These are phyloP conservation scores for Malurus elegans DNA, from an alignment of 2,113 vertebrate species.

Conservation along the genomic window DNA sequence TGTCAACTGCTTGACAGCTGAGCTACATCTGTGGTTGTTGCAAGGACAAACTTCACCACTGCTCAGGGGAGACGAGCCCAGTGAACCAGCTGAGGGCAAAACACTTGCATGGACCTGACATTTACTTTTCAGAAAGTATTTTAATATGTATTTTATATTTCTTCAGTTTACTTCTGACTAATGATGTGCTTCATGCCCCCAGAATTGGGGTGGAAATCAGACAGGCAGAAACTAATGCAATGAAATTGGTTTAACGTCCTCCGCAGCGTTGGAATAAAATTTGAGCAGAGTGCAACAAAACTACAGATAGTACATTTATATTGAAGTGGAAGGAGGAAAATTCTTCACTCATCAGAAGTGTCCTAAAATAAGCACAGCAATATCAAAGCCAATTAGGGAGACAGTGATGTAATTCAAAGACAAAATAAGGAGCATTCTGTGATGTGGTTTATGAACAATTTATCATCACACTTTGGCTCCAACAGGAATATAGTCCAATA, in stretches of 20 bases:
- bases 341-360: neutral
- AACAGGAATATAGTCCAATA: neutral
- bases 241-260: slow-evolving; percentile 33
- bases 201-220: slow-evolving; percentile 8
- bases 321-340: neutral
- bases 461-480: neutral
- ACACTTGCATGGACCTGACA: neutral
- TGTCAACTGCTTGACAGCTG: neutral
- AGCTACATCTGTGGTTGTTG: neutral
- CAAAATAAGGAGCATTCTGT: neutral
- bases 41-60: neutral
- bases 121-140: neutral
- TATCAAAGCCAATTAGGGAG: slow-evolving; percentile 29
- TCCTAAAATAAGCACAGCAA: slow-evolving; percentile 23
- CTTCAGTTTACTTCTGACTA: slow-evolving; percentile 20
- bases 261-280: neutral
- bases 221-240: slow-evolving; percentile 20
- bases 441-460: neutral
- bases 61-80: neutral
- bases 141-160: slow-evolving; percentile 4
- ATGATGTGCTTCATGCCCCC: neutral
- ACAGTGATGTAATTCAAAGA: neutral
- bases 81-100: neutral
- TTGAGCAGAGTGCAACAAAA: slow-evolving; percentile 11
- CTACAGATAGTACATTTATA: neutral